Conservation (phyloP, 2,888 invertebrate species). For the Phragmatobia fuliginosa region DNA sequence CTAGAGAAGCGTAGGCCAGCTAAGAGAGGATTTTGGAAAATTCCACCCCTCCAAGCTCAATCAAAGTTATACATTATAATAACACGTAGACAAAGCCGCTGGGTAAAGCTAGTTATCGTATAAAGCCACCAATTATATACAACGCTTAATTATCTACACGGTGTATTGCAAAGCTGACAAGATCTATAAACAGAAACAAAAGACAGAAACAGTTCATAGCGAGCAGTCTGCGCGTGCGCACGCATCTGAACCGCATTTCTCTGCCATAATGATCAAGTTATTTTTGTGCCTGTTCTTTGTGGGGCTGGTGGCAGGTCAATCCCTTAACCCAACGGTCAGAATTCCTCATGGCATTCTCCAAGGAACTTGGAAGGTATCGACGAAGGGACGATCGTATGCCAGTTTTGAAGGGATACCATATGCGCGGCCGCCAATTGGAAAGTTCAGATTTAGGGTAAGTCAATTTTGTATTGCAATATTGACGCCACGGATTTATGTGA, state of each 20-base stretch:
- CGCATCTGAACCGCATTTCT: neutral
- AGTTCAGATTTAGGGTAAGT: conserved; percentile 86
- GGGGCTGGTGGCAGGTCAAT: conserved; percentile 55
- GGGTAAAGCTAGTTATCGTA: too few relatives aligned
- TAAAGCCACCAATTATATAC: neutral
- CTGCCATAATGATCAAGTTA: conserved; percentile 47
- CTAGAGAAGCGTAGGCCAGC: too few relatives aligned
- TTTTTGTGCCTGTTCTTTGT: conserved; percentile 53
- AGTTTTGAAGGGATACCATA: conserved; percentile 90
- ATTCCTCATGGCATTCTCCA: conserved; percentile 70
- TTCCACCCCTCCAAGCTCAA: too few relatives aligned
- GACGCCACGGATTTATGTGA: neutral
- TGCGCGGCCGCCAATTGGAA: conserved; percentile 89
- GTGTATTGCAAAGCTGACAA: neutral
- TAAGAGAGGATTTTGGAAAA: too few relatives aligned
- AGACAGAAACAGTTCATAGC: conserved; percentile 4
- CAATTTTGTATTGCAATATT: neutral
- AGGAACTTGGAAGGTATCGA: conserved; percentile 75
- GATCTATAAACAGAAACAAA: neutral
- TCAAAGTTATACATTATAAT: too few relatives aligned
- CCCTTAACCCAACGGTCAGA: conserved; percentile 68
- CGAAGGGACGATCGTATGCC: conserved; percentile 78
- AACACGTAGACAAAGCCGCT: too few relatives aligned
- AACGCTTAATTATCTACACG: neutral
- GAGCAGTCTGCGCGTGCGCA: neutral